These are phyloP conservation scores for Murina feae DNA, from an alignment of 2,113 vertebrate species.

Conservation along the genomic window DNA sequence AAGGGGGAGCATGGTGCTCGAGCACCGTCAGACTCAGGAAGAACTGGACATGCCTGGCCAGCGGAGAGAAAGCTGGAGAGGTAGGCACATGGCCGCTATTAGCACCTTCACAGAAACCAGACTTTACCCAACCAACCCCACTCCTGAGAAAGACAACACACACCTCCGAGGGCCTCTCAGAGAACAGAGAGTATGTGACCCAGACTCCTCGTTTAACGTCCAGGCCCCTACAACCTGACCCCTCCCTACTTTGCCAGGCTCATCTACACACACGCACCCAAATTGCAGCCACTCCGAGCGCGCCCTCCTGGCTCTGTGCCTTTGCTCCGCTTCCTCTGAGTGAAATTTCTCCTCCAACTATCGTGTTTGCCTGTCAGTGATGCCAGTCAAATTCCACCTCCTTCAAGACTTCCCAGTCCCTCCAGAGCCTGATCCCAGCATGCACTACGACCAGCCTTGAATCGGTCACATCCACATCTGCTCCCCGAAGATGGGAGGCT, in stretches of 20 bases:
- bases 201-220: background rate
- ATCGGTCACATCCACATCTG: background rate
- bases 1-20: background rate
- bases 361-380: background rate
- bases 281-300: background rate
- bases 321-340: background rate
- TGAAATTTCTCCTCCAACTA: background rate
- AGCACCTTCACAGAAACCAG: background rate
- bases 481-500: background rate
- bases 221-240: background rate
- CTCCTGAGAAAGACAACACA: background rate
- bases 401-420: background rate
- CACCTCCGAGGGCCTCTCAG: background rate
- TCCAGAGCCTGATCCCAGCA: background rate
- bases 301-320: background rate
- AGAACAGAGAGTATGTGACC: background rate
- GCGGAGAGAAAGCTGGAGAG: too few relatives aligned
- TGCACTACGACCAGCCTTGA: background rate
- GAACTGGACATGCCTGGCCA: background rate
- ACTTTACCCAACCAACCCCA: background rate
- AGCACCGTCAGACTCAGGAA: background rate
- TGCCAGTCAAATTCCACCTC: background rate
- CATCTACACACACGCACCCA: background rate
- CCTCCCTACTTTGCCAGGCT: background rate
- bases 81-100: background rate